Base-by-base conservation (phyloP, 1,140 invertebrate species). In the Parasteatoda tepidariorum region DNA sequence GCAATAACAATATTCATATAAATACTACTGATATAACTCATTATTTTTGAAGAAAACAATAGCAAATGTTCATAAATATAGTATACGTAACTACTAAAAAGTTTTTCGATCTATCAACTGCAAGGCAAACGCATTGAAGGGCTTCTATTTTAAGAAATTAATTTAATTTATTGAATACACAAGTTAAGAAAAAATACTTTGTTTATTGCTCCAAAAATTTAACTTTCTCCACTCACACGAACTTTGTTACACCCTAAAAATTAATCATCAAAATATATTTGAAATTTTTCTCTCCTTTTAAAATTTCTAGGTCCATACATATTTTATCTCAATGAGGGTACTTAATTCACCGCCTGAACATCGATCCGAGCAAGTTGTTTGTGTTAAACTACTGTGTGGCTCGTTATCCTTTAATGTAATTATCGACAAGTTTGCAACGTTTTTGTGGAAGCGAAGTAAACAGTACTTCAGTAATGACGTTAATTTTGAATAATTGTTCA, bases 401-500 rank as follows among this genome's bases (percentile, higher is more conserved):
- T 71, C 57, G 67, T 82, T 82, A 82, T 59, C 41, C 38, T 55
- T 66, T 78, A 82, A 71, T 70, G 66, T 54, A 82, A 82, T 82
- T 82, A 82, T 57, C 54, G 55, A 70, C 55, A 13, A 64, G 38
- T 28, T 76, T 55, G 6, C 22, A n/a, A 28, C 55, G 22, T 62
- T 66, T 67, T 28, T 24, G 13, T 3, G 3, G 18, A 24, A 48
- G 18, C 9, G 18, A 18, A 48, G 38, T 13, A 55, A 55, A 24
- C 64, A 55, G 26, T 57, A 31, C 38, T 55, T 26, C 22, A 7
- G n/a, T 82, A 70, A 82, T 54, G 78, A 82, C 34, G 78, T 82
- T 81, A 81, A 81, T 81, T 81, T 81, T 82, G 33, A 70, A 82
- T 70, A 82, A 82, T 82, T 82, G 67, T 82, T 59, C 66, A 82